phyloP scores from a whole-genome alignment of 2,113 vertebrate genomes.

The Numida meleagris region DNA sequence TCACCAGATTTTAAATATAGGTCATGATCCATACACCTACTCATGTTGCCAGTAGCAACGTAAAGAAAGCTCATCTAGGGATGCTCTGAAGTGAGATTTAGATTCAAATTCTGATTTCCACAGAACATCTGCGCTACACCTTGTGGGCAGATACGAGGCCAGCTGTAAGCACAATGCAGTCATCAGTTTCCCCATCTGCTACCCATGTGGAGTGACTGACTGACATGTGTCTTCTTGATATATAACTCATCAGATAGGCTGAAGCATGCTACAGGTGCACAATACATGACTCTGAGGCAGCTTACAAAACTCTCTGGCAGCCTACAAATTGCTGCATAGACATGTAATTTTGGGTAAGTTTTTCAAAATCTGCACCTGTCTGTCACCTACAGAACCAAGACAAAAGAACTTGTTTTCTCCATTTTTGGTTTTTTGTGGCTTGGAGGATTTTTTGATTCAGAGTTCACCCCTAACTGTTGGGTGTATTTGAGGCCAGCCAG shows the following conservation, averaged over 20 bases:
- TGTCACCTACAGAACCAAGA: background rate
- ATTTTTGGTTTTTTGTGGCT: background rate
- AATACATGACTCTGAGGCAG: background rate
- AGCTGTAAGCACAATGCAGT: background rate
- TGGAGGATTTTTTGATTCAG: background rate
- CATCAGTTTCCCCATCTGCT: background rate
- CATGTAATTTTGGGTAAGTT: background rate
- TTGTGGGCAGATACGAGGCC: background rate
- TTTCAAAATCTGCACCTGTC: background rate
- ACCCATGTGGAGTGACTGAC: background rate
- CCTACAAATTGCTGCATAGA: background rate
- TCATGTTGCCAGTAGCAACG: background rate
- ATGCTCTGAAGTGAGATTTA: background rate
- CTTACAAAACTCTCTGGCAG: background rate
- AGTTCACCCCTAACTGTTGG: background rate
- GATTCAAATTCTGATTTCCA: background rate
- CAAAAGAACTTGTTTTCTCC: background rate
- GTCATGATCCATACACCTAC: background rate
- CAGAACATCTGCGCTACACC: background rate
- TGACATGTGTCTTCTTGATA: background rate
- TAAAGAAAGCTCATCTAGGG: background rate
- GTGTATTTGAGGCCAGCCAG: background rate
- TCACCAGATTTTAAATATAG: background rate
- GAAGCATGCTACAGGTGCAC: background rate
- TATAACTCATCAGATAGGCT: background rate